Conservation (phyloP, 2,888 invertebrate species). For the Parnassius apollo region DNA sequence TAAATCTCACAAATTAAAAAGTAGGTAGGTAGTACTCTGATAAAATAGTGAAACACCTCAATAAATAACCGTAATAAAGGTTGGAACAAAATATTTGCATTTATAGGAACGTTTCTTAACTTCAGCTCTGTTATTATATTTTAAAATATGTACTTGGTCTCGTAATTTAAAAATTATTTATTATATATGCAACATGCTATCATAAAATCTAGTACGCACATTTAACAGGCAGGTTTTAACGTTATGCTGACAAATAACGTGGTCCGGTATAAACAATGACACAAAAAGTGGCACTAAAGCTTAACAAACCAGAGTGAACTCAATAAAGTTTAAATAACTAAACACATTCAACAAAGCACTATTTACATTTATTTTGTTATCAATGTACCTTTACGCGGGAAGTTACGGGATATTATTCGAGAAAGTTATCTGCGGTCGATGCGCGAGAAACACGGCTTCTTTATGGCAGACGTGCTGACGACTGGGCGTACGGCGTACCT, state of each 20-base stretch:
- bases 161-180: too few relatives aligned
- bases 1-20: too few relatives aligned
- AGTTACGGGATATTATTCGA: slow-evolving; percentile 37
- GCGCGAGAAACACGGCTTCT: slow-evolving; percentile 60
- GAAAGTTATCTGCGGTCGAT: slow-evolving; percentile 48
- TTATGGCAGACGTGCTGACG: slow-evolving; percentile 57
- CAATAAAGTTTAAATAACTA: slow-evolving; percentile 25
- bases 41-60: too few relatives aligned
- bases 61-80: too few relatives aligned
- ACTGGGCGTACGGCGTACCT: slow-evolving; percentile 17
- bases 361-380: slow-evolving; percentile 19
- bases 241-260: slow-evolving; percentile 49
- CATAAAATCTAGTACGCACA: slow-evolving; percentile 22
- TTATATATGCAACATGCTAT: neutral
- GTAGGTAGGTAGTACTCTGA: too few relatives aligned
- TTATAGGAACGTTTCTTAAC: too few relatives aligned
- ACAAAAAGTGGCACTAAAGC: slow-evolving; percentile 33
- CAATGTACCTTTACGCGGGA: slow-evolving; percentile 62
- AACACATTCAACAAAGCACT: slow-evolving; percentile 12
- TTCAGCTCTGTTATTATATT: too few relatives aligned
- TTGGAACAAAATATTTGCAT: too few relatives aligned
- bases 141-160: too few relatives aligned
- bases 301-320: slow-evolving; percentile 31
- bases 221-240: slow-evolving; percentile 38
- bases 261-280: slow-evolving; percentile 29